phyloP scores from a whole-genome alignment of 2,797 vertebrate species.

The Oreochromis mossambicus region DNA sequence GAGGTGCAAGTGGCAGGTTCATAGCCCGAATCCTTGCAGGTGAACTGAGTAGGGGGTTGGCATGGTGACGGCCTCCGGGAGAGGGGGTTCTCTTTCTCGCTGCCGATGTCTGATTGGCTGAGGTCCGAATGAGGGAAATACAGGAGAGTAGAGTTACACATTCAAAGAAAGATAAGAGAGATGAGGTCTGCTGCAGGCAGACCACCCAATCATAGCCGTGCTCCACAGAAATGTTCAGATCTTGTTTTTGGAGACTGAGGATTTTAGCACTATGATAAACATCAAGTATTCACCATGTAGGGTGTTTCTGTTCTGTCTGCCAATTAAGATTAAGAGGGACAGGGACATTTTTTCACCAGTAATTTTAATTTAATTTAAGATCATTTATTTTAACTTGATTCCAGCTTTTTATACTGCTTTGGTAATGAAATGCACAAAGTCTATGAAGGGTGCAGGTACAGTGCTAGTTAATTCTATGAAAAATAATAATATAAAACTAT shows the following conservation, averaged over 20 bases:
- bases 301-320: not conserved
- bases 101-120: constrained; percentile 81
- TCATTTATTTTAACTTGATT: not conserved
- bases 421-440: not conserved
- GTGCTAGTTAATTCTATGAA: not conserved
- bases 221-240: constrained; percentile 11
- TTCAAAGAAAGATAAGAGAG: constrained; percentile 53
- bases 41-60: constrained; percentile 56
- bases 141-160: constrained; percentile 58
- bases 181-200: constrained; percentile 7
- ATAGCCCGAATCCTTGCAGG: constrained; percentile 52
- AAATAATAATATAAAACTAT: not conserved
- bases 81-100: constrained; percentile 82
- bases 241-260: not conserved
- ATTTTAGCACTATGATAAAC: not conserved
- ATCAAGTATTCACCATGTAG: not conserved
- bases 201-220: constrained; percentile 47
- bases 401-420: not conserved
- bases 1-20: constrained; percentile 54
- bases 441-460: not conserved
- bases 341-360: not conserved
- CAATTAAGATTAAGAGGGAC: not conserved
- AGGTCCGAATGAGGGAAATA: constrained; percentile 41
- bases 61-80: constrained; percentile 49
- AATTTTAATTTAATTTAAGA: not conserved